Evolutionary conservation across 1,140 invertebrate genomes (phyloP).

Genomic region (Helicoverpa zea): DNA sequence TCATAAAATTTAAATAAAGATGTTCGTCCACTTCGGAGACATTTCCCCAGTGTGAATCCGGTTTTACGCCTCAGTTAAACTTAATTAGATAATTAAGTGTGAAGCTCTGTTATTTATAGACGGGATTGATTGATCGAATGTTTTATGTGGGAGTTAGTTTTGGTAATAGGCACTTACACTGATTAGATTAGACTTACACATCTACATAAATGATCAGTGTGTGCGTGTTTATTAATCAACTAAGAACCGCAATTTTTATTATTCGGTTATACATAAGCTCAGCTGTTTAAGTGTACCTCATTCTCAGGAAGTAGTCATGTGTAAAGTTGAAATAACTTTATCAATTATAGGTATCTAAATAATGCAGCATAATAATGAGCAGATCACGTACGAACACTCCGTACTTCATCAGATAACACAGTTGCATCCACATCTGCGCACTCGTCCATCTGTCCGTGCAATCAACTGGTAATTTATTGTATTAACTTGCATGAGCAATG

Average conservation of each 20-base stretch:
- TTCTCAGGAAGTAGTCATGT: too few relatives aligned
- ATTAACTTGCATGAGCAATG: constrained; percentile 64
- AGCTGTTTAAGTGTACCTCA: too few relatives aligned
- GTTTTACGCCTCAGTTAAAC: neutral
- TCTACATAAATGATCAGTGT: too few relatives aligned
- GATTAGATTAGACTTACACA: too few relatives aligned
- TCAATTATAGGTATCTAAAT: constrained; percentile 19
- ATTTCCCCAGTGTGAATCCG: neutral
- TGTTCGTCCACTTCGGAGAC: neutral
- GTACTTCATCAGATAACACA: constrained; percentile 24
- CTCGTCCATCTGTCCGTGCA: constrained; percentile 56
- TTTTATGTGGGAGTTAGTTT: neutral
- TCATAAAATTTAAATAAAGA: constrained; percentile 6
- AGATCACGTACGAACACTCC: constrained; percentile 21
- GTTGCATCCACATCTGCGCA: constrained; percentile 54
- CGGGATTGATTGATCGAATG: neutral
- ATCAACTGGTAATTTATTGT: constrained; percentile 65
- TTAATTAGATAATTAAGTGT: neutral
- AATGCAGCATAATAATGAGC: constrained; percentile 6
- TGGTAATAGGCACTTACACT: too few relatives aligned
- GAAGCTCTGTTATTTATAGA: neutral
- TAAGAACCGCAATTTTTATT: too few relatives aligned
- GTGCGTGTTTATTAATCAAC: too few relatives aligned
- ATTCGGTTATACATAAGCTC: too few relatives aligned
- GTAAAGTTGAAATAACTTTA: neutral